Evolutionary conservation across 2,888 invertebrate genomes (phyloP).

Genomic region (Eupithecia inturbata): DNA sequence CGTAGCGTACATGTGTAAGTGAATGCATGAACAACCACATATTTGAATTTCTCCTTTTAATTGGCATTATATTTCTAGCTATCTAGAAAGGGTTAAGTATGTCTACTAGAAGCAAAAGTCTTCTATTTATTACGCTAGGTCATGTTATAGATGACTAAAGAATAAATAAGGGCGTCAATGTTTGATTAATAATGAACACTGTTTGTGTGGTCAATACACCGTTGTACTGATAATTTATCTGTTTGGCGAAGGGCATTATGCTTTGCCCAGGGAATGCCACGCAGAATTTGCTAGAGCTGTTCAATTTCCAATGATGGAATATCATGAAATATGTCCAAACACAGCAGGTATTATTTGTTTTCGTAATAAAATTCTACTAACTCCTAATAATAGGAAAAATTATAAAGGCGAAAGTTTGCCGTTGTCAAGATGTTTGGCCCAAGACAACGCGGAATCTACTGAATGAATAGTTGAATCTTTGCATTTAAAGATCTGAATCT

Average conservation of each 20-base stretch:
- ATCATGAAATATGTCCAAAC: background rate
- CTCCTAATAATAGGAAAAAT: background rate
- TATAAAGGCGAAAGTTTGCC: background rate
- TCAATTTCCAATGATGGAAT: background rate
- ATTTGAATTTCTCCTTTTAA: conserved; percentile 29
- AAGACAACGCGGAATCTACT: background rate
- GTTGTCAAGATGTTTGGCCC: background rate
- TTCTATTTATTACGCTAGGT: background rate
- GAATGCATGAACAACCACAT: conserved; percentile 20
- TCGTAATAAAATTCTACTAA: background rate
- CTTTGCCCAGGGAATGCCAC: background rate
- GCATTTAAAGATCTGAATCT: background rate
- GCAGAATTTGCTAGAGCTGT: background rate
- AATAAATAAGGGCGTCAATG: conserved; percentile 4
- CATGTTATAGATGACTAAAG: background rate
- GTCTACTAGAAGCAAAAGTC: background rate
- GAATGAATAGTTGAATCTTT: background rate
- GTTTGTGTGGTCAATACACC: conserved; percentile 10
- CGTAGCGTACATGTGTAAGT: conserved; percentile 8
- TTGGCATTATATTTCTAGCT: conserved; percentile 20
- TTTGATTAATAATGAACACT: background rate
- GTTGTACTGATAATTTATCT: conserved; percentile 8
- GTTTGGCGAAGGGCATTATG: conserved; percentile 5
- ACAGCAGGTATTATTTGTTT: background rate
- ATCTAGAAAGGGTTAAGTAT: background rate